Percentiles rank a stretch among this genome's conserved stretches.
phyloP scores from a whole-genome alignment of 1,140 invertebrate species.

The Hormaphis cornu region DNA sequence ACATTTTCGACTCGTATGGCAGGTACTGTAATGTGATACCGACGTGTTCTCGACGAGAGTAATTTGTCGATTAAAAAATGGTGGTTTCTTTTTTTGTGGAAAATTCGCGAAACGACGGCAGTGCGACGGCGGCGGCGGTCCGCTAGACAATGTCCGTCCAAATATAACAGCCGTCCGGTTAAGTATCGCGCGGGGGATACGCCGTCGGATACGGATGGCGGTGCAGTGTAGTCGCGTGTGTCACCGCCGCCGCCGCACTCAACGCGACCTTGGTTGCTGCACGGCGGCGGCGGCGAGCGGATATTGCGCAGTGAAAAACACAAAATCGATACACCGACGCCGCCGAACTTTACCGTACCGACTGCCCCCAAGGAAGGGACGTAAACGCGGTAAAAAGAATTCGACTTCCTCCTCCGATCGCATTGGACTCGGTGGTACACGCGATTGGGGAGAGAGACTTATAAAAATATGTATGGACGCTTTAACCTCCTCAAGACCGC shows the following conservation, averaged over 20 bases:
- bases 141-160: constrained; percentile 5
- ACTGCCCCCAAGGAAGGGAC: too few relatives aligned
- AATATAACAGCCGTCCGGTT: constrained; percentile 11
- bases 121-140: not conserved
- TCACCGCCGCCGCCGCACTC: not conserved
- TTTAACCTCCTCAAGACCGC: too few relatives aligned
- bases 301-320: not conserved
- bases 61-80: not conserved
- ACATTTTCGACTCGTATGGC: not conserved
- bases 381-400: too few relatives aligned
- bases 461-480: too few relatives aligned
- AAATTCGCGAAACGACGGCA: not conserved
- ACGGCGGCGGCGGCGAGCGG: not conserved
- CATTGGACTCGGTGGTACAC: too few relatives aligned
- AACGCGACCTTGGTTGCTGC: constrained; percentile 3
- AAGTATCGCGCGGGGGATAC: too few relatives aligned
- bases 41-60: not conserved
- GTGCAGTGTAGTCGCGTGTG: not conserved
- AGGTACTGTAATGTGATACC: too few relatives aligned
- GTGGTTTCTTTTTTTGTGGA: not conserved
- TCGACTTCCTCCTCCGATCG: too few relatives aligned
- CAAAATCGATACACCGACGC: constrained; percentile 17
- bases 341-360: too few relatives aligned
- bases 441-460: too few relatives aligned
- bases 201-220: too few relatives aligned